Evolutionary conservation across 2,797 vertebrate genomes (phyloP).

Genomic region (Acrossocheilus fasciatus): DNA sequence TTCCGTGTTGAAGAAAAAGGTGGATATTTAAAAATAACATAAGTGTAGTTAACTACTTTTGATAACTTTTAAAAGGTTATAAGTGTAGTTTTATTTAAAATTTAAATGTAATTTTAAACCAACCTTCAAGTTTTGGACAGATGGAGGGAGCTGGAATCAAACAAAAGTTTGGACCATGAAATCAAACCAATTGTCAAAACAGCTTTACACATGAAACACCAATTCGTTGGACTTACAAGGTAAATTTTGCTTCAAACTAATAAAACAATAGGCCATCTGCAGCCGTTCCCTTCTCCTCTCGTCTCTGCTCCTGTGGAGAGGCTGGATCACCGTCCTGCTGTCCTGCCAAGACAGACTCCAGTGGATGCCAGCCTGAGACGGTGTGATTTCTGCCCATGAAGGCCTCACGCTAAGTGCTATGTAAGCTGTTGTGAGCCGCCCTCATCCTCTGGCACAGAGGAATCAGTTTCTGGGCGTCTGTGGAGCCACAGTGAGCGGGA

Average conservation of each 20-base stretch:
- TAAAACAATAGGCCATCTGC: constrained; percentile 53
- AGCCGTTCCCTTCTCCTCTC: constrained; percentile 19
- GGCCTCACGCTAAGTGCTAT: constrained; percentile 54
- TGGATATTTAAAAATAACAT: not conserved
- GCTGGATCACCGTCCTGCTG: constrained; percentile 41
- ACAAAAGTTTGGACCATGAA: not conserved
- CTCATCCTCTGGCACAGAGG: constrained; percentile 44
- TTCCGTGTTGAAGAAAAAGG: too few species aligned
- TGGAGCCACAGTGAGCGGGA: constrained; percentile 31
- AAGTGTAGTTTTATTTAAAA: not conserved
- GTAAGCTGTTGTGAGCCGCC: constrained; percentile 51
- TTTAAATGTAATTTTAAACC: not conserved
- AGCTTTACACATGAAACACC: not conserved
- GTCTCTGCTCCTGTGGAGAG: constrained; percentile 32
- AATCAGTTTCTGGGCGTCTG: constrained; percentile 44
- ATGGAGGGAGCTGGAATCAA: not conserved
- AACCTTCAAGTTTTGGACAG: not conserved
- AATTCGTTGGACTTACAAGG: not conserved
- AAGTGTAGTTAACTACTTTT: too few species aligned
- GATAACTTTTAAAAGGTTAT: not conserved
- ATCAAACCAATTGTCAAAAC: not conserved
- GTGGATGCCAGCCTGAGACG: constrained; percentile 37
- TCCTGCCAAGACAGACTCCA: constrained; percentile 42
- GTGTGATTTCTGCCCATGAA: constrained; percentile 50
- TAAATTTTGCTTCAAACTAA: constrained; percentile 8